phyloP scores from a whole-genome alignment of 2,888 invertebrate genomes.

The Hartigia nigra region DNA sequence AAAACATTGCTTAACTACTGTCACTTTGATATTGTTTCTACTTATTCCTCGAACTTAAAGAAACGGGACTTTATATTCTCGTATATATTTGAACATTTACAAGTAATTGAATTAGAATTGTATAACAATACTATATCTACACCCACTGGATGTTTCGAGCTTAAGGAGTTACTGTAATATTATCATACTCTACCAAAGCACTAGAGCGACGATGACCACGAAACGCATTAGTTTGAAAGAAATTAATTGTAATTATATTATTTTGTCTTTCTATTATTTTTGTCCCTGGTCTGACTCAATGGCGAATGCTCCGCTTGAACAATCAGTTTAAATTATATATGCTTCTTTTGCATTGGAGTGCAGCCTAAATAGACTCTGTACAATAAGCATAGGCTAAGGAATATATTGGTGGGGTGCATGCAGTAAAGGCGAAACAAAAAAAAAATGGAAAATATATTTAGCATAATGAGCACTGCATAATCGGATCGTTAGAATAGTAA shows the following conservation, averaged over 20 bases:
- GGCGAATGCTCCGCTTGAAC: constrained; percentile 30
- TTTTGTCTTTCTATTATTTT: background rate
- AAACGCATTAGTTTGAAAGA: constrained; percentile 5
- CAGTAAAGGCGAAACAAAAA: constrained; percentile 21
- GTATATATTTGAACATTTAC: background rate
- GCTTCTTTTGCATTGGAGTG: constrained; percentile 22
- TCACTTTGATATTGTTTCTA: background rate
- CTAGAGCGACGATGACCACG: constrained; percentile 3
- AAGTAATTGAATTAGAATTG: background rate
- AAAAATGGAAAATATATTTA: constrained; percentile 24
- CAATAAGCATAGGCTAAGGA: constrained; percentile 38
- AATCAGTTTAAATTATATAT: constrained; percentile 27
- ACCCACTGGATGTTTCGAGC: background rate
- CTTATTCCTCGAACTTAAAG: background rate
- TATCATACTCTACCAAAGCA: constrained; percentile 20
- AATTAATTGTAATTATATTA: background rate
- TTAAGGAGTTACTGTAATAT: constrained; percentile 22
- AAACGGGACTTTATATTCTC: background rate
- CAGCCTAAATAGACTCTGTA: constrained; percentile 44
- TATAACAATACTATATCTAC: background rate
- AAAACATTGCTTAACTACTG: background rate
- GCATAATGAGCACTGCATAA: constrained; percentile 28
- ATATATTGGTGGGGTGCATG: constrained; percentile 41
- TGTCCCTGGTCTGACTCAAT: background rate
- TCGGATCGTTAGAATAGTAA: constrained; percentile 27